Conservation (phyloP, 1,140 invertebrate genomes). For the Choristoneura fumiferana region DNA sequence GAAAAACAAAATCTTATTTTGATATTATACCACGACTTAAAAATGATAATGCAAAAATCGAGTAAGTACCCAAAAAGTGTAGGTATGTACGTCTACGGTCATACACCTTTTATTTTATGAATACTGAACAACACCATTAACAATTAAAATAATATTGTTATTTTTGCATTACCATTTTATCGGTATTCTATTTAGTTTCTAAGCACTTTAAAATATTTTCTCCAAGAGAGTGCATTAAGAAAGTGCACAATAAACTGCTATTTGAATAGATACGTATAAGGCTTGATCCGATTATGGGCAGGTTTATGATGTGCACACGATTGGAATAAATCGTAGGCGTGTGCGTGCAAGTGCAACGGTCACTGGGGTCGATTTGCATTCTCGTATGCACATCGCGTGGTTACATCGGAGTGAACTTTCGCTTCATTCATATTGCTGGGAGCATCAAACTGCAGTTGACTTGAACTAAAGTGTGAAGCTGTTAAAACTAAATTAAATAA, state of each 20-base stretch:
- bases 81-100: too few species aligned
- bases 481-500: neutral
- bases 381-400: conserved; percentile 53
- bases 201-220: too few species aligned
- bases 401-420: conserved; percentile 57
- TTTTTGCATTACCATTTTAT: too few species aligned
- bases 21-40: conserved; percentile 41
- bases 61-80: too few species aligned
- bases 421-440: conserved; percentile 37
- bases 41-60: neutral
- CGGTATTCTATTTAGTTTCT: too few species aligned
- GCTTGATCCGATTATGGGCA: conserved; percentile 41
- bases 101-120: too few species aligned
- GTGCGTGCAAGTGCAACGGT: conserved; percentile 63
- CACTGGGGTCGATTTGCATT: conserved; percentile 58
- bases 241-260: neutral
- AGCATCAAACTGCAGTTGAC: conserved; percentile 75
- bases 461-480: conserved; percentile 21
- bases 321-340: conserved; percentile 48
- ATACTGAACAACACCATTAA: too few species aligned
- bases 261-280: neutral
- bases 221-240: too few species aligned
- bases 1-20: too few species aligned
- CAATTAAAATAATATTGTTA: too few species aligned
- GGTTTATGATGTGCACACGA: conserved; percentile 54